Evolutionary conservation across 2,113 vertebrate species (phyloP).

Genomic region (Tachysurus vachellii): DNA sequence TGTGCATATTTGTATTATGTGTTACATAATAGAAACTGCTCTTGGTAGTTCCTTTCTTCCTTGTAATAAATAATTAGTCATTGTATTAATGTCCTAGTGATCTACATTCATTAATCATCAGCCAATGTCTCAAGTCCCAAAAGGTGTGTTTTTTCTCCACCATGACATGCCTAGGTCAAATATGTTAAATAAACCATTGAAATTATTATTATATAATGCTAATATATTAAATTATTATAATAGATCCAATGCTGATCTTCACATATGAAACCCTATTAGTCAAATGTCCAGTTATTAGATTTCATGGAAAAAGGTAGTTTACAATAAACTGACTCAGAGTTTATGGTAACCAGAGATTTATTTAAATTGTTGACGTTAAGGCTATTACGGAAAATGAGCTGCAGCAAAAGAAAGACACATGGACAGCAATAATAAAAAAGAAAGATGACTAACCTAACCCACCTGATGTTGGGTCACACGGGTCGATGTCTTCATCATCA

Average conservation of each 20-base stretch:
- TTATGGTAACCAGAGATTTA: neutral
- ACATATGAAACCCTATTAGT: neutral
- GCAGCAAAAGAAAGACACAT: conserved; percentile 47
- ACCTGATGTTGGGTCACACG: conserved; percentile 93
- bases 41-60: neutral
- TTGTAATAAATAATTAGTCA: neutral
- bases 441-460: conserved; percentile 92
- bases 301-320: neutral
- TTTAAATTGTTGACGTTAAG: neutral
- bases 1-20: neutral
- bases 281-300: conserved; percentile 21
- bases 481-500: conserved; percentile 87
- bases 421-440: conserved; percentile 82
- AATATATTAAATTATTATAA: no score
- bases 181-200: neutral
- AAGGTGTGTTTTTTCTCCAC: neutral
- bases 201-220: neutral
- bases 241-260: neutral
- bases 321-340: conserved; percentile 7
- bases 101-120: neutral
- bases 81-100: neutral
- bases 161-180: neutral
- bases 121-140: neutral
- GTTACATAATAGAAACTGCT: neutral
- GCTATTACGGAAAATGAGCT: neutral